Evolutionary conservation across 2,113 vertebrate genomes (phyloP).

Genomic region (Tonatia bakeri): DNA sequence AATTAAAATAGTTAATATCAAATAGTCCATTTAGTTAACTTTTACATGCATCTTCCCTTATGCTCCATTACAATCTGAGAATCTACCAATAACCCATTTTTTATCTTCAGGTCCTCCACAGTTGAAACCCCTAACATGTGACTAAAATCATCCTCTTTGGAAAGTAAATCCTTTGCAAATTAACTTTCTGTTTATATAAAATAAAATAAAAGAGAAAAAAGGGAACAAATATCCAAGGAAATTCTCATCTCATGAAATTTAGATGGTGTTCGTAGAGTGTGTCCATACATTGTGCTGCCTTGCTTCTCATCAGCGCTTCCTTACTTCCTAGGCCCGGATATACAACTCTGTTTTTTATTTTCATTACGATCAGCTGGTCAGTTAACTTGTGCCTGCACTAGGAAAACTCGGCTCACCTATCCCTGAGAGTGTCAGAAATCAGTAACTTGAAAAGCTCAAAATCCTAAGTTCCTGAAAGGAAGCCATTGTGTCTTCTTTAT

Average conservation of each 20-base stretch:
- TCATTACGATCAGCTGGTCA: background rate
- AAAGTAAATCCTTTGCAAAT: conserved; percentile 31
- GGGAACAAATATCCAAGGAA: background rate
- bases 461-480: background rate
- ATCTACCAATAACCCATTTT: conserved; percentile 17
- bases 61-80: conserved; percentile 19
- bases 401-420: background rate
- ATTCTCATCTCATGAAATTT: background rate
- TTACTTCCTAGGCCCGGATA: background rate
- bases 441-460: background rate
- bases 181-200: background rate
- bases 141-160: conserved; percentile 21
- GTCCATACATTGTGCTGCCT: background rate
- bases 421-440: background rate
- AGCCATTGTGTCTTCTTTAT: background rate
- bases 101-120: background rate
- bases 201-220: background rate
- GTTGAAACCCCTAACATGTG: background rate
- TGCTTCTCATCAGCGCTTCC: background rate
- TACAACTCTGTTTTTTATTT: background rate
- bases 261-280: background rate
- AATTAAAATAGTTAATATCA: conserved; percentile 31
- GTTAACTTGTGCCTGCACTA: background rate
- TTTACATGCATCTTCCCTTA: conserved; percentile 8
- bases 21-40: background rate